A percentile compares a stretch with the other conserved stretches of the same genome.
These are phyloP conservation scores for Gonioctena quinquepunctata DNA, from an alignment of 1,140 invertebrate species.

Conservation along the genomic window DNA sequence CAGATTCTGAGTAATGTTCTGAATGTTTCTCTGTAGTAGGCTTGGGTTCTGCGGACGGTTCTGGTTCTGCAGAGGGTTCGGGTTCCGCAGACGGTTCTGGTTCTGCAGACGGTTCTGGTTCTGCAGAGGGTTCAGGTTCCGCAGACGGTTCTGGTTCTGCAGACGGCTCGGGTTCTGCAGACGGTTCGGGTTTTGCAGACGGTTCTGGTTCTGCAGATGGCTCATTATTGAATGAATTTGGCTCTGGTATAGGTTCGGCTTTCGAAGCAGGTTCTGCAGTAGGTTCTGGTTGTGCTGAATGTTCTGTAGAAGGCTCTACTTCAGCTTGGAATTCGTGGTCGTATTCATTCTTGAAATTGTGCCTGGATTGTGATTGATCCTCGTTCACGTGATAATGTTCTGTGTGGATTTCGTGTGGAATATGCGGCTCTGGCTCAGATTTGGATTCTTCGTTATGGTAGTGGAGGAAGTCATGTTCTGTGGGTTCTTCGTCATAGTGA, in stretches of 20 bases:
- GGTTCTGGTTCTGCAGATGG: slow-evolving; percentile 44
- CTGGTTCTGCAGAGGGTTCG: slow-evolving; percentile 47
- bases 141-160: slow-evolving; percentile 36
- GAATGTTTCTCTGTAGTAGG: slow-evolving; percentile 40
- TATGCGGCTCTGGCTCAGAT: slow-evolving; percentile 38
- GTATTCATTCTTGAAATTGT: slow-evolving; percentile 1
- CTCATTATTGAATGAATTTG: background rate
- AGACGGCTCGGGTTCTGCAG: slow-evolving; percentile 40
- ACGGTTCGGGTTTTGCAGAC: slow-evolving; percentile 41
- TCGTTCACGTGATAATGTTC: background rate
- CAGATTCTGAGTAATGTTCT: no score
- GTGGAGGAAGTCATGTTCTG: background rate
- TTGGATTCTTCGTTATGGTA: slow-evolving; percentile 22
- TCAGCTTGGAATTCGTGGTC: background rate
- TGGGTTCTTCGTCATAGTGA: slow-evolving; percentile 19
- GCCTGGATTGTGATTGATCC: slow-evolving; percentile 29
- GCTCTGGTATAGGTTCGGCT: background rate
- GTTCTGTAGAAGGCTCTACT: background rate
- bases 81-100: slow-evolving; percentile 52
- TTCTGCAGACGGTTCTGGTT: slow-evolving; percentile 42
- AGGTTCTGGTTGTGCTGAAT: slow-evolving; percentile 14
- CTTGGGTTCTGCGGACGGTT: slow-evolving; percentile 46
- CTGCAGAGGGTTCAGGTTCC: slow-evolving; percentile 38
- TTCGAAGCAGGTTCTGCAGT: background rate
- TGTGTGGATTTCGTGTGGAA: background rate